Evolutionary conservation across 2,888 invertebrate genomes (phyloP), one percentile per base, ranked within the genome.

Genomic region (Amphimallon solstitiale): DNA sequence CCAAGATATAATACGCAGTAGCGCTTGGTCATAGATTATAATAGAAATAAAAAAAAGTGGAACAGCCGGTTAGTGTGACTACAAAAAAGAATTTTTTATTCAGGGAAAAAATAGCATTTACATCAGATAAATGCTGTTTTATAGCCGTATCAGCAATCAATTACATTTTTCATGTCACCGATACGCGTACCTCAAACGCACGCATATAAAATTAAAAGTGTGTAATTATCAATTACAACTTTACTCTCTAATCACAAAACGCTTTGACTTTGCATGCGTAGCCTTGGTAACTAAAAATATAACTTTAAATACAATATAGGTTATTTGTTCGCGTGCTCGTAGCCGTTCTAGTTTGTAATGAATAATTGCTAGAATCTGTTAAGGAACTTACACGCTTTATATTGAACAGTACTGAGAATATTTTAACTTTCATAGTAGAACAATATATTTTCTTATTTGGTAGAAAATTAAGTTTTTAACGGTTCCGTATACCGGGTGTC

Each of bases 221-320:
- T 49, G 65, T 60, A 61, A 61, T 65, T 65, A 65, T 61, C 65
- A 65, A 65, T 65, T 65, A 65, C 61, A 61, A 38, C 56, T 56
- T n/a, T 59, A 52, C 43, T 34, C 45, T 60, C 60, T 65, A 61
- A 65, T 61, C 51, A 21, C 43, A 46, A 34, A n/a, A 34, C 40
- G 37, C 45, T 43, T 51, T 65, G 46, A 40, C 43, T 19, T 65
- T 61, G 65, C 65, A 61, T 65, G 65, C 46, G 65, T 60, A 40
- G 34, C 46, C 61, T 43, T 49, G 61, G 65, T 45, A 65, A 65
- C 65, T 17, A 35, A 12, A 40, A 35, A 51, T 51, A 15, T 51
- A 51, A 51, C 51, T 35, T 35, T 51, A 51, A 51, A 51, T 51
- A 51, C 51, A 35, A 34, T 14, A 35, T 37, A 51, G 9, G 51